Evolutionary conservation across 2,888 invertebrate species (phyloP).

Genomic region (Oscheius sp.): DNA sequence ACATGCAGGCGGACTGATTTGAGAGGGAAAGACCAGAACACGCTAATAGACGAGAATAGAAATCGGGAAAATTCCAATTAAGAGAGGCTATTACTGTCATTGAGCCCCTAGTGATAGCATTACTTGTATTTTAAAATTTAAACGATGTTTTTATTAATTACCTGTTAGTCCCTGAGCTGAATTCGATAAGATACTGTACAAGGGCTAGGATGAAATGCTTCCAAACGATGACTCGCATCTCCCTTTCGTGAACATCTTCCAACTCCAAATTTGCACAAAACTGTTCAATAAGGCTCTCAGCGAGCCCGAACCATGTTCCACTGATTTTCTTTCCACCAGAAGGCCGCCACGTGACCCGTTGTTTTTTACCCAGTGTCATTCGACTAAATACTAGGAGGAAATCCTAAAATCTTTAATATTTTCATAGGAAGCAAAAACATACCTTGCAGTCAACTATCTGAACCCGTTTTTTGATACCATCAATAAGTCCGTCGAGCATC

Average conservation of each 20-base stretch:
- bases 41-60: too few relatives aligned
- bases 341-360: slow-evolving; percentile 39
- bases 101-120: too few relatives aligned
- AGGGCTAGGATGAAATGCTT: slow-evolving; percentile 47
- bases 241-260: slow-evolving; percentile 48
- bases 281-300: slow-evolving; percentile 40
- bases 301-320: slow-evolving; percentile 42
- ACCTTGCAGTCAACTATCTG: slow-evolving; percentile 37
- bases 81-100: too few relatives aligned
- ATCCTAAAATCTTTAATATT: slow-evolving; percentile 12
- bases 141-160: background rate
- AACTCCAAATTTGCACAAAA: slow-evolving; percentile 41
- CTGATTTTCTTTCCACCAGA: slow-evolving; percentile 36
- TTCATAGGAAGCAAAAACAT: background rate
- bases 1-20: too few relatives aligned
- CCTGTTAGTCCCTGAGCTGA: slow-evolving; percentile 20
- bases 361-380: slow-evolving; percentile 33
- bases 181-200: slow-evolving; percentile 32
- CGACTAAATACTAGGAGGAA: slow-evolving; percentile 26
- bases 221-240: slow-evolving; percentile 43
- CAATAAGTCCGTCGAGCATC: slow-evolving; percentile 40
- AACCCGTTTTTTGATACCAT: slow-evolving; percentile 22
- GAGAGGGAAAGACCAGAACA: too few relatives aligned
- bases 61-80: too few relatives aligned
- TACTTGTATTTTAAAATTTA: too few relatives aligned